Base-by-base conservation (phyloP, 2,113 vertebrate genomes). In the Salminus brasiliensis region DNA sequence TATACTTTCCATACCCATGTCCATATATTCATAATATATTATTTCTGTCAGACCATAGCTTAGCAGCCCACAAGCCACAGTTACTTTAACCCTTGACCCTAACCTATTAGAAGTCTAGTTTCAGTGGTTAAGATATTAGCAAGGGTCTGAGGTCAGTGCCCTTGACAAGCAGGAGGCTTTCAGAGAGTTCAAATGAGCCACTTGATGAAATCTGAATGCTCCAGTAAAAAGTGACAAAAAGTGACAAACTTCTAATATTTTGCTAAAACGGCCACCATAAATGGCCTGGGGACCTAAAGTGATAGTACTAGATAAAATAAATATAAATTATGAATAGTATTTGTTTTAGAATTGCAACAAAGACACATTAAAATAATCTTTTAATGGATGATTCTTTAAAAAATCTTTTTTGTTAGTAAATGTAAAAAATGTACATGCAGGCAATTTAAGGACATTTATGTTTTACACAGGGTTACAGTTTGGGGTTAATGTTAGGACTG, bases 61-160 rank as follows among this genome's bases (percentile, higher is more conserved):
- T 36, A 41, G 57, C 12, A 57, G 41, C 69, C 30, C 68, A 65
- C 23, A 65, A 72, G 57, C 69, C 68, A 72, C 77, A 27, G 69
- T 29, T 23, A 65, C 32, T 32, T 57, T 67, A 73, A 36, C 70
- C 78, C 65, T 62, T 80, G 60, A 74, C 78, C 78, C 36, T 27
- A 65, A 47, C 78, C 78, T 71, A 36, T 80, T 55, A 67, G 23
- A 41, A 36, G 32, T 34, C 53, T 66, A 65, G 43, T 65, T 55
- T 53, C 47, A 23, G 78, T 39, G 69, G 70, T 73, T 72, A 80
- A 36, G 60, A 65, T 49, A 80, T 80, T 74, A 80, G 78, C 6
- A 23, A 36, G 34, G 70, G 60, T 73, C 78, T 53, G 30, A 39
- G 77, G 69, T 79, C 45, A 27, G 8, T 39, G 29, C 30, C 45